These are phyloP conservation scores for Pristionchus fissidentatus DNA, from an alignment of 2,888 invertebrate species.

Conservation along the genomic window DNA sequence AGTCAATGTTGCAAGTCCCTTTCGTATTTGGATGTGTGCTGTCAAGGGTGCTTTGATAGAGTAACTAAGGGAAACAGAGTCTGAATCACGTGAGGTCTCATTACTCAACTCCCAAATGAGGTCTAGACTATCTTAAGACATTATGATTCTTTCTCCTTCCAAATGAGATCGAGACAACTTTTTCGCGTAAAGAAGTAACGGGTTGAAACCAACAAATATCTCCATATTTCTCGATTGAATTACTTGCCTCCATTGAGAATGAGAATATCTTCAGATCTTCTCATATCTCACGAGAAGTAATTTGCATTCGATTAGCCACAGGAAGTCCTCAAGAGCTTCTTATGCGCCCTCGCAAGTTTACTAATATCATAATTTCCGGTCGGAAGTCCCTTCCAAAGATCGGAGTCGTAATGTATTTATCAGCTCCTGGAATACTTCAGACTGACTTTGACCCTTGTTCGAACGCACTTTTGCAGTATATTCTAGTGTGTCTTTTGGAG, in stretches of 20 bases:
- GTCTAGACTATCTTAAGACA: neutral
- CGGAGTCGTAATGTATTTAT: neutral
- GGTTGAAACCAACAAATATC: too few relatives aligned
- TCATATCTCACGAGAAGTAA: conserved; percentile 4
- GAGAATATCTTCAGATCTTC: neutral
- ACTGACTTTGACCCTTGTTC: too few relatives aligned
- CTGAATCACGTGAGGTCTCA: too few relatives aligned
- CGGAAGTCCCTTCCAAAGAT: neutral
- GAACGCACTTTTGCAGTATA: too few relatives aligned
- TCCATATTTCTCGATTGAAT: neutral
- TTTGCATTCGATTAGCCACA: neutral
- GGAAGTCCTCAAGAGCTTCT: neutral
- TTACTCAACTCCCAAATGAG: neutral
- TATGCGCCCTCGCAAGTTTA: neutral
- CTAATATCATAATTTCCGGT: neutral
- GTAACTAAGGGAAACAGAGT: too few relatives aligned
- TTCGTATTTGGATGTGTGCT: neutral
- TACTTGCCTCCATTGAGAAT: conserved; percentile 10
- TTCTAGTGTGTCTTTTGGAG: neutral
- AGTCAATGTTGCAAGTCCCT: neutral
- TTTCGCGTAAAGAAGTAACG: too few relatives aligned
- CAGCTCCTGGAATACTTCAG: too few relatives aligned
- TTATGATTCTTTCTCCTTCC: neutral
- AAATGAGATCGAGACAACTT: neutral
- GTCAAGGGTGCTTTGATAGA: too few relatives aligned